Evolutionary conservation across 2,113 vertebrate species (phyloP), one percentile per base, ranked within the genome.

Genomic region (Rafetus swinhoei): DNA sequence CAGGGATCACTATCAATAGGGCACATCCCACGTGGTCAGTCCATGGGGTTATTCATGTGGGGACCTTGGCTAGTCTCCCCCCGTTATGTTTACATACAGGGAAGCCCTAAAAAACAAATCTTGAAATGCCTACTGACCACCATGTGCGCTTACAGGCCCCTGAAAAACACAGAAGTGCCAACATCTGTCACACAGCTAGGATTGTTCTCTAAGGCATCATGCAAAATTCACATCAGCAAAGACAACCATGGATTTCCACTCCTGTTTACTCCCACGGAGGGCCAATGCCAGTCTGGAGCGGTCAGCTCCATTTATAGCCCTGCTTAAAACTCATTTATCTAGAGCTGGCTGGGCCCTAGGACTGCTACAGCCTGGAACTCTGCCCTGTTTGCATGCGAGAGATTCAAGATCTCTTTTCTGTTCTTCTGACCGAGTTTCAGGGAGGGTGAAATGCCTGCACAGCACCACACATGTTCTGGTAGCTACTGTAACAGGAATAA

Each of bases 401-500:
- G 69, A 14, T 57, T 89, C 2, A 1, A 35, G 77, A 77, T 59
- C 35, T 19, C 65, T 21, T 72, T 22, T 15, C 29, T 59, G 22
- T 0, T 81, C 18, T 29, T 82, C 12, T 19, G 25, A 39, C 0
- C 1, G 35, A 39, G 39, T 77, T 77, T 76, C 35, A 76, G 35
- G 12, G 72, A 76, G 45, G 72, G 9, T 87, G 18, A 59, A 88
- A 90, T 52, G 82, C 54, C 82, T 83, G 25, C 57, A 83, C 85
- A 16, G 6, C 60, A 84, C 13, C 27, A 84, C 32, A 35, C 39
- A 0, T 0, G 9, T 5, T 69, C 86, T 54, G 52, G 81, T 79
- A 83, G 16, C 15, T 2, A 29, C 4, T 1, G 0, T 39, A 8
- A 53, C 65, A 56, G 2, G 39, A 11, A 4, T 29, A 9, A 6